Conservation (phyloP, 2,888 invertebrate genomes). For the Anarsia innoxiella region DNA sequence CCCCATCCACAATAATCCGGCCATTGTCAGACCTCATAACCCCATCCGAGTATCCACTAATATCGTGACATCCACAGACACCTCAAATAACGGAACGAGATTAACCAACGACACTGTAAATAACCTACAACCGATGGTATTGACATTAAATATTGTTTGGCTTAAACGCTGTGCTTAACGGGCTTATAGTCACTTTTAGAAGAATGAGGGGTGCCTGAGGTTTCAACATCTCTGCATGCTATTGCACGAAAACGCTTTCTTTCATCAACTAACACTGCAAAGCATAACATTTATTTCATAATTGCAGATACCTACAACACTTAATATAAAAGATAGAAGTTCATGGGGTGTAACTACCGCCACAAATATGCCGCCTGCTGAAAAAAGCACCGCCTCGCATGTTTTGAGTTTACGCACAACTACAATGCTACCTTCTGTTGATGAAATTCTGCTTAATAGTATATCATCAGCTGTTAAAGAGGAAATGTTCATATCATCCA, state of each 20-base stretch:
- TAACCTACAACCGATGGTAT: slow-evolving; percentile 73
- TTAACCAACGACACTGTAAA: slow-evolving; percentile 73
- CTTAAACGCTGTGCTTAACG: slow-evolving; percentile 66
- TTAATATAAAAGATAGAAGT: slow-evolving; percentile 69
- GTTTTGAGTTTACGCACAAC: slow-evolving; percentile 73
- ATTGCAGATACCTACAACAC: slow-evolving; percentile 71
- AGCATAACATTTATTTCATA: slow-evolving; percentile 65
- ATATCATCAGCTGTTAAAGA: slow-evolving; percentile 77
- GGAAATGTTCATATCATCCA: slow-evolving; percentile 71
- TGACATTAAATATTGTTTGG: slow-evolving; percentile 69
- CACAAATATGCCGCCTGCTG: slow-evolving; percentile 61
- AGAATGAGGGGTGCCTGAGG: slow-evolving; percentile 29
- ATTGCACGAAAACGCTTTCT: slow-evolving; percentile 45
- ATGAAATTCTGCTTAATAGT: slow-evolving; percentile 77
- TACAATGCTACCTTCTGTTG: slow-evolving; percentile 76
- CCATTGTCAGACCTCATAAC: slow-evolving; percentile 73
- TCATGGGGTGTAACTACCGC: slow-evolving; percentile 63
- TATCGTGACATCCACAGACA: slow-evolving; percentile 75
- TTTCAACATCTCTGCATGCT: slow-evolving; percentile 50
- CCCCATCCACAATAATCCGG: slow-evolving; percentile 75
- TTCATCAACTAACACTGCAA: slow-evolving; percentile 42
- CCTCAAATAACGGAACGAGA: slow-evolving; percentile 74
- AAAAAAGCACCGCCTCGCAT: slow-evolving; percentile 74
- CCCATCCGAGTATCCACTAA: slow-evolving; percentile 80
- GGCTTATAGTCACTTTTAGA: slow-evolving; percentile 41